Conservation (phyloP, 2,113 vertebrate species). For the Prietella phreatophila region DNA sequence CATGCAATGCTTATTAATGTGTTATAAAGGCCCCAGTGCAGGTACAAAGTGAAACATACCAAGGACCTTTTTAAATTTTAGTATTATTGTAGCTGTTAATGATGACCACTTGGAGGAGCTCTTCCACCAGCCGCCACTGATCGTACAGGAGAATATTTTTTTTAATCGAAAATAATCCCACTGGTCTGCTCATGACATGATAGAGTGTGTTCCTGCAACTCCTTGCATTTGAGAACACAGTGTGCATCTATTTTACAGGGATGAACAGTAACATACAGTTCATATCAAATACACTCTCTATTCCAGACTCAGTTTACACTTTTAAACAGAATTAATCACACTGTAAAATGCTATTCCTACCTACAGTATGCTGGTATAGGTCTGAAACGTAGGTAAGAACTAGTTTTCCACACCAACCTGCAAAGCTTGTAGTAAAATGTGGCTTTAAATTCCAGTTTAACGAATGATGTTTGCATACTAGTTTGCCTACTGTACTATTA, state of each 20-base stretch:
- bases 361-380: background rate
- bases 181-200: background rate
- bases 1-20: background rate
- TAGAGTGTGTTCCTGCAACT: background rate
- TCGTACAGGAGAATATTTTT: background rate
- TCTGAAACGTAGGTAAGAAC: background rate
- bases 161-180: background rate
- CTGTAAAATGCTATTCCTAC: background rate
- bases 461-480: constrained; percentile 24
- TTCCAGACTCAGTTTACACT: background rate
- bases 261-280: background rate
- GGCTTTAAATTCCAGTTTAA: constrained; percentile 6
- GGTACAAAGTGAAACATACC: background rate
- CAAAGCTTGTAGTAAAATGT: background rate
- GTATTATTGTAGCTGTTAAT: background rate
- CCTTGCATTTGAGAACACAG: background rate
- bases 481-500: constrained; percentile 15
- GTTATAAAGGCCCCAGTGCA: background rate
- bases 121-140: background rate
- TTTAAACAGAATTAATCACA: background rate
- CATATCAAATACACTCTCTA: background rate
- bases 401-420: constrained; percentile 5
- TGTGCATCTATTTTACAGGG: background rate
- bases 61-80: background rate
- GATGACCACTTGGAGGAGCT: constrained; percentile 41